Base-by-base conservation (phyloP, 2,113 vertebrate genomes). In the Bujurquina vittata region DNA sequence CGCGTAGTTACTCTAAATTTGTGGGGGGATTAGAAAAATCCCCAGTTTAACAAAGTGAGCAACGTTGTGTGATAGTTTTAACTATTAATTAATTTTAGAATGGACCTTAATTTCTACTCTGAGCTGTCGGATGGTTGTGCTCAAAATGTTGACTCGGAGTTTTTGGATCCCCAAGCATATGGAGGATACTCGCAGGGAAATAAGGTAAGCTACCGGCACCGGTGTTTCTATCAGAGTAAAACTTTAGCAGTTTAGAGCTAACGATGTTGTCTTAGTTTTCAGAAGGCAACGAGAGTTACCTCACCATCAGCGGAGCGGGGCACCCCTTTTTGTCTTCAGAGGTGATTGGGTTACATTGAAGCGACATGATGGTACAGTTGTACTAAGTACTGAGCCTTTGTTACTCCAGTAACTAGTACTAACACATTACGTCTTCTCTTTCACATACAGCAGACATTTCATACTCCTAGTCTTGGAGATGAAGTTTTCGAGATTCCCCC, bases 401-500 rank as follows among this genome's bases (percentile, higher is more conserved):
- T 18, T 5, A 10, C 20, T 14, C 43, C 0, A 2, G 40, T 6
- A 2, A 52, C 26, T 26, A 26, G 26, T 67, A 69, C 33, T 83
- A 54, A 85, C 43, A 18, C 6, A 0, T 20, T 22, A 0, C 4
- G 33, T 4, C 54, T 7, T 65, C 15, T 81, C 75, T 23, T 74
- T 20, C 49, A 56, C 84, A 37, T 88, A 35, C 20, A 93, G 78
- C 95, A 98, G 95, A 97, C 97, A 10, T 98, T 97, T 87, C 97
- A 97, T 81, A 98, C 97, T 2, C 97, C 97, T 75, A 98, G 96
- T 84, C 93, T 98, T 56, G 97, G 97, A 1, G 97, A 98, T 91
- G 97, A 98, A 81, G 97, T 97, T 43, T 97, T 98, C 87, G 97
- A 98, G 95, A 98, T 98, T 17, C 97, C 97, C 0, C 97, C 97